A percentile compares a stretch with the other conserved stretches of the same genome.
Evolutionary conservation across 2,113 vertebrate genomes (phyloP).

Genomic region (Cisticola juncidis): DNA sequence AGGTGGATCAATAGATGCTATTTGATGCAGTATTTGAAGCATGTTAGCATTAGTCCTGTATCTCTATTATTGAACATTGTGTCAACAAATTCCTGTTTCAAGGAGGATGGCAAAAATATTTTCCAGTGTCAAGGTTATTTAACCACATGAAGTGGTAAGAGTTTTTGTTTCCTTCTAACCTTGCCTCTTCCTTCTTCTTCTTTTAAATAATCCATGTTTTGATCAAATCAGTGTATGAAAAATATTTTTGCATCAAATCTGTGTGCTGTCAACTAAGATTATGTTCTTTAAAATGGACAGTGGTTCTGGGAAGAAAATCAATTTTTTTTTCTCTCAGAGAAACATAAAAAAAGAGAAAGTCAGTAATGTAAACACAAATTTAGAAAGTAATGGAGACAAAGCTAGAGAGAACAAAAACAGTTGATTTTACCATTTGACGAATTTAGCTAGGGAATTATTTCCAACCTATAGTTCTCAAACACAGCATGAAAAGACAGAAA

Average conservation of each 20-base stretch:
- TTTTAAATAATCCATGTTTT: slow-evolving; percentile 64
- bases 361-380: not conserved
- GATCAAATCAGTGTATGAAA: slow-evolving; percentile 46
- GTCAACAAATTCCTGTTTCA: slow-evolving; percentile 66
- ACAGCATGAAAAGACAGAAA: slow-evolving; percentile 68
- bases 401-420: not conserved
- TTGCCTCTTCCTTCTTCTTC: not conserved
- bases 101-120: slow-evolving; percentile 58
- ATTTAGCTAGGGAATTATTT: slow-evolving; percentile 58
- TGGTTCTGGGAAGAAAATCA: not conserved
- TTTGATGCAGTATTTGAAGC: slow-evolving; percentile 46
- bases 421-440: slow-evolving; percentile 42
- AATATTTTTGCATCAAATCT: slow-evolving; percentile 41
- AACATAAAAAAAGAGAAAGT: not conserved
- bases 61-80: slow-evolving; percentile 63
- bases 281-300: slow-evolving; percentile 38
- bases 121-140: slow-evolving; percentile 58
- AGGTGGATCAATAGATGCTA: slow-evolving; percentile 65
- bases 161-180: not conserved
- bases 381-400: not conserved
- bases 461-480: slow-evolving; percentile 68
- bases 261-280: slow-evolving; percentile 40
- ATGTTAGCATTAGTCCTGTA: slow-evolving; percentile 48
- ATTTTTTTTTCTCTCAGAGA: not conserved
- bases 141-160: slow-evolving; percentile 6